Conservation (phyloP, 2,113 vertebrate species). For the Oenanthe melanoleuca region DNA sequence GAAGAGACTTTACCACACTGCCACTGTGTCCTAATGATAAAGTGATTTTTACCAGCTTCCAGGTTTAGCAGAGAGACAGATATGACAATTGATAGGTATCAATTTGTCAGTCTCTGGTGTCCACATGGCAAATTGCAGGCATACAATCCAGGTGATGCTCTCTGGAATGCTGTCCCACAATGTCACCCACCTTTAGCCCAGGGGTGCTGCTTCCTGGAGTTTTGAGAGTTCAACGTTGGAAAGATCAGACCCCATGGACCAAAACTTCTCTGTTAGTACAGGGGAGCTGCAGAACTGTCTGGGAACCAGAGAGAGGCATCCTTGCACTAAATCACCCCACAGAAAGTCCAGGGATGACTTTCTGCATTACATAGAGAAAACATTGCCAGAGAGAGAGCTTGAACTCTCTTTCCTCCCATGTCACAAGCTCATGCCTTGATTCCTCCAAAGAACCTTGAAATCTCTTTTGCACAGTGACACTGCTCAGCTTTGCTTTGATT, state of each 20-base stretch:
- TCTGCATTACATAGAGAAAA: not conserved
- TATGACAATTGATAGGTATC: not conserved
- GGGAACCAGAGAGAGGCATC: not conserved
- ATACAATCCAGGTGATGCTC: not conserved
- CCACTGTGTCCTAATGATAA: not conserved
- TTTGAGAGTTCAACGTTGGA: not conserved
- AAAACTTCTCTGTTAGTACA: not conserved
- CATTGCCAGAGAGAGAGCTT: not conserved
- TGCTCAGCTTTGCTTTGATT: not conserved
- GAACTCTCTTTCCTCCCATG: not conserved
- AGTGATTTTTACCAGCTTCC: not conserved
- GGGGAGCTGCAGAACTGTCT: not conserved
- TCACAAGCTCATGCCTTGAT: not conserved
- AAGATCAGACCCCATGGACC: not conserved
- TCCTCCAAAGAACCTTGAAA: not conserved
- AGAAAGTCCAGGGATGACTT: not conserved
- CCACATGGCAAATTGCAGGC: not conserved
- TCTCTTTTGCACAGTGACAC: not conserved
- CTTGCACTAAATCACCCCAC: not conserved
- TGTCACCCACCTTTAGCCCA: rapidly evolving
- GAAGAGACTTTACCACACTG: not conserved
- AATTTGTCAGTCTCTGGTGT: not conserved
- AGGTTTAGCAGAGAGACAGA: not conserved
- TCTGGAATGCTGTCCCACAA: not conserved
- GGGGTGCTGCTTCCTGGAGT: not conserved